Percentiles rank a stretch among this genome's conserved stretches.
Evolutionary conservation across 2,888 invertebrate species (phyloP).

Genomic region (Idaea aversata): DNA sequence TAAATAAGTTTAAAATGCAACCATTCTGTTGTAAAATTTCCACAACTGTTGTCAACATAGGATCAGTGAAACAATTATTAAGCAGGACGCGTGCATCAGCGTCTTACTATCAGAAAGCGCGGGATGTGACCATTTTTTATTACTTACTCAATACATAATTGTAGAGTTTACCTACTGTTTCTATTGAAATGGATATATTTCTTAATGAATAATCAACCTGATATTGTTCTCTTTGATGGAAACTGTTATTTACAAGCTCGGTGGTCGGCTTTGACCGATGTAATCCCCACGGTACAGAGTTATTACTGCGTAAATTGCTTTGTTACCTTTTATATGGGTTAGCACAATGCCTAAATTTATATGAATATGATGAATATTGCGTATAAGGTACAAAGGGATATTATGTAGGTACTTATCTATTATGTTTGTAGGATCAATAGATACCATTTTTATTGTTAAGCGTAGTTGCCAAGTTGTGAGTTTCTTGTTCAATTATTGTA

Average conservation of each 20-base stretch:
- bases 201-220: background rate
- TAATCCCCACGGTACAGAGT: conserved; percentile 24
- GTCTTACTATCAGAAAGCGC: too few relatives aligned
- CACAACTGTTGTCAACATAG: too few relatives aligned
- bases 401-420: background rate
- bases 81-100: background rate
- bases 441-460: too few relatives aligned
- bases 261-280: conserved; percentile 25
- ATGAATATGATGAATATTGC: background rate
- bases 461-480: too few relatives aligned
- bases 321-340: conserved; percentile 22
- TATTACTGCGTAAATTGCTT: conserved; percentile 28
- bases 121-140: too few relatives aligned
- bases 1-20: background rate
- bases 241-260: conserved; percentile 22
- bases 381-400: background rate
- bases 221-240: conserved; percentile 19
- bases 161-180: background rate
- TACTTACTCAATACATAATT: too few relatives aligned
- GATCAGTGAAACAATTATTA: background rate
- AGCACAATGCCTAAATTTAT: background rate
- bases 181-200: background rate
- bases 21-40: background rate
- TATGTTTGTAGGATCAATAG: background rate
- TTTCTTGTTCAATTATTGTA: too few relatives aligned